Base-by-base conservation (phyloP, 2,113 vertebrate genomes). In the Mystacornis crossleyi region DNA sequence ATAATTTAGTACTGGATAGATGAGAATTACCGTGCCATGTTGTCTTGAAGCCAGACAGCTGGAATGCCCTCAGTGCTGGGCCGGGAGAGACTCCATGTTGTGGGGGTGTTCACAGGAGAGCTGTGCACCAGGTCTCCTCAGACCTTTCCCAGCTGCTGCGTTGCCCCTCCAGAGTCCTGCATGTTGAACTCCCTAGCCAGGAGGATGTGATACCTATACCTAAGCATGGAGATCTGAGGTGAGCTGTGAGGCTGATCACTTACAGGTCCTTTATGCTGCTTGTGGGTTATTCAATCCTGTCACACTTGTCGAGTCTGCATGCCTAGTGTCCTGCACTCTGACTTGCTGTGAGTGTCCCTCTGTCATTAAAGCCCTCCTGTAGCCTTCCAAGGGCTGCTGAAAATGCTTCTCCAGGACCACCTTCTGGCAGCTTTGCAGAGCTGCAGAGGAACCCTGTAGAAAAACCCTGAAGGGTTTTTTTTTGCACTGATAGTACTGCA, bases 71-170 rank as follows among this genome's bases (percentile, higher is more conserved):
- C 2, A 1, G 18, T 42, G n/a, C 15, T 60, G 24, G 15, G 40
- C 24, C 11, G 43, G 38, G 34, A 81, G 29, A 83, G 14, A 55
- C 21, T 51, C 23, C 16, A 20, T 62, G 42, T 18, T 23, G 18
- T 45, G 28, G 2, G 1, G 4, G 6, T 79, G 17, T 66, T 50
- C 47, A 60, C 28, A 82, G 40, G 26, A 50, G 43, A 87, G 36
- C 33, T 0, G 0, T 40, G 40, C 18, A 66, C 14, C 10, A 21
- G 18, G 6, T 62, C 36, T 47, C 38, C 28, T 64, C 53, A 71
- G 62, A 34, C 23, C 13, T 90, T 43, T 80, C 77, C 34, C 45
- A 83, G 28, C 14, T 61, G 54, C 53, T 81, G 23, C 29, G 83
- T 88, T 31, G 7, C 18, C 14, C 7, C 7, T 77, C 25, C 29